phyloP scores from a whole-genome alignment of 2,888 invertebrate genomes.

The Danaus chrysippus region DNA sequence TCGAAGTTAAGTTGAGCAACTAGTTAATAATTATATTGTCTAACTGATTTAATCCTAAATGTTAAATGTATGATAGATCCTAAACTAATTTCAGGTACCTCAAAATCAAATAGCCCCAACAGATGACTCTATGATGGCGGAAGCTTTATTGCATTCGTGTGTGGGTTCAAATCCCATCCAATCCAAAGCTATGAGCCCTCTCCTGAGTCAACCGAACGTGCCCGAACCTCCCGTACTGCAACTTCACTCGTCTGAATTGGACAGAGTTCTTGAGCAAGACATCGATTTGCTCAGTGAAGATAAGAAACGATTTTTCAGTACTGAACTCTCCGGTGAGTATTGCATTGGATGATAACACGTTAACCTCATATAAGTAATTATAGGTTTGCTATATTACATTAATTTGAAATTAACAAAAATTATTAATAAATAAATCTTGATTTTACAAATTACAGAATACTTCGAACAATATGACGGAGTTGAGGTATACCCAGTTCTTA shows the following conservation, averaged over 20 bases:
- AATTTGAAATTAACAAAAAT: not conserved
- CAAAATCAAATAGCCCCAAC: constrained; percentile 17
- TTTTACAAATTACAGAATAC: constrained; percentile 46
- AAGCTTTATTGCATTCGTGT: constrained; percentile 37
- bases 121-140: constrained; percentile 33
- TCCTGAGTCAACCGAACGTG: constrained; percentile 39
- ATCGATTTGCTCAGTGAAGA: constrained; percentile 40
- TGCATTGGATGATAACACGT: not conserved
- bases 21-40: too few species aligned
- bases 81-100: constrained; percentile 15
- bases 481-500: constrained; percentile 40
- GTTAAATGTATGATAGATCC: too few species aligned
- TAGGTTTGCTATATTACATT: not conserved
- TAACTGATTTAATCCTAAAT: too few species aligned
- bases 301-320: constrained; percentile 33
- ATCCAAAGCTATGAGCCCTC: constrained; percentile 27
- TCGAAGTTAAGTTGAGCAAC: too few species aligned
- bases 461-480: constrained; percentile 39
- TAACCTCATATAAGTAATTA: not conserved
- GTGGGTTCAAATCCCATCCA: constrained; percentile 15
- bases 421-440: constrained; percentile 19
- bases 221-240: constrained; percentile 45
- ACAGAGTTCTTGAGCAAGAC: constrained; percentile 40
- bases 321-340: constrained; percentile 37
- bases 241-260: constrained; percentile 54